A percentile compares a stretch with the other conserved stretches of the same genome.
phyloP scores from a whole-genome alignment of 2,113 vertebrate genomes.

The Cercocebus atys region DNA sequence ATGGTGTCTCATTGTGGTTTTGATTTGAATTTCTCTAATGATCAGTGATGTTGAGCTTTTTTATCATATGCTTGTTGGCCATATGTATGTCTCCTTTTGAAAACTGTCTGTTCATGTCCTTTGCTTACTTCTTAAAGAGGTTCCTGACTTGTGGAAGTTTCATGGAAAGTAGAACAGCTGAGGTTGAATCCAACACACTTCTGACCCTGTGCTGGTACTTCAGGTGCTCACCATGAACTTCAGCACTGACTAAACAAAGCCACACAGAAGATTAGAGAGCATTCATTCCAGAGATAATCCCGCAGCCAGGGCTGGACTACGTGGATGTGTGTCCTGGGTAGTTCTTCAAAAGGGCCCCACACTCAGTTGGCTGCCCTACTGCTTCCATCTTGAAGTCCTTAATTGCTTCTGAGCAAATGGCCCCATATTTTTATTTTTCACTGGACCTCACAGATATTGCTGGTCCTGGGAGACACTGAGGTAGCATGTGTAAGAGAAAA shows the following conservation, averaged over 20 bases:
- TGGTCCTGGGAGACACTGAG: background rate
- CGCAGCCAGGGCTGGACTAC: too few relatives aligned
- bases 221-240: background rate
- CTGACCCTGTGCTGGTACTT: background rate
- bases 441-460: background rate
- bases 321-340: background rate
- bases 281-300: background rate
- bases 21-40: too few relatives aligned
- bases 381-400: background rate
- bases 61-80: too few relatives aligned
- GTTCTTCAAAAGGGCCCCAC: background rate
- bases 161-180: background rate
- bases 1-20: too few relatives aligned
- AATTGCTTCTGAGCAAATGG: background rate
- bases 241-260: background rate
- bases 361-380: background rate
- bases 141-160: background rate
- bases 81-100: too few relatives aligned
- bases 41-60: too few relatives aligned
- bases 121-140: too few relatives aligned
- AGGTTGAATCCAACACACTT: background rate
- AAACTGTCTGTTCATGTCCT: too few relatives aligned
- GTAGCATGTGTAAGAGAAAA: background rate
- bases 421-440: background rate
- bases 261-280: background rate